phyloP scores from a whole-genome alignment of 1,140 invertebrate genomes.

The Apis laboriosa region DNA sequence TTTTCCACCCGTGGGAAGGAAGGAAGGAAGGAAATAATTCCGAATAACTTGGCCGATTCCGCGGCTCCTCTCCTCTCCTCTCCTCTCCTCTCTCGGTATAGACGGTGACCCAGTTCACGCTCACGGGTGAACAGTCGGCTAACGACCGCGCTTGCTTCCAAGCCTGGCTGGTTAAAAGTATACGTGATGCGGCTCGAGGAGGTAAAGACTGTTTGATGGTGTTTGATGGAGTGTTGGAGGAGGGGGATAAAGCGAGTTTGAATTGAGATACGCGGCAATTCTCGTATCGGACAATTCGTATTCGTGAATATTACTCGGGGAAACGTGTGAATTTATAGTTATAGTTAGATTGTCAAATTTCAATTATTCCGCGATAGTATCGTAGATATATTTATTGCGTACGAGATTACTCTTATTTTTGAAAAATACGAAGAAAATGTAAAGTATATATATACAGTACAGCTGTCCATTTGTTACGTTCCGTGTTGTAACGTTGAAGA shows the following conservation, averaged over 20 bases:
- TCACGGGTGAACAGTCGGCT: not conserved
- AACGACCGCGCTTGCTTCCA: not conserved
- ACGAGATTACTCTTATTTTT: not conserved
- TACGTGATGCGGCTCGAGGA: not conserved
- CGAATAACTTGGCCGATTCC: slow-evolving; percentile 35
- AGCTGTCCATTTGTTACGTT: slow-evolving; percentile 14
- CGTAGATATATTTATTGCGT: too few relatives aligned
- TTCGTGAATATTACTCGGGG: too few relatives aligned
- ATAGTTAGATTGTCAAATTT: too few relatives aligned
- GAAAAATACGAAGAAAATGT: not conserved
- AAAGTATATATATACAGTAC: slow-evolving; percentile 11
- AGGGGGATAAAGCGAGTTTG: not conserved
- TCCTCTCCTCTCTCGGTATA: too few relatives aligned
- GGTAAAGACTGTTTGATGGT: not conserved
- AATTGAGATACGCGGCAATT: not conserved
- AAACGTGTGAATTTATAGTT: too few relatives aligned
- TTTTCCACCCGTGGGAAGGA: not conserved
- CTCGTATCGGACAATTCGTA: too few relatives aligned
- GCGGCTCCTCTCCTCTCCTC: too few relatives aligned
- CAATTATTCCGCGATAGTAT: too few relatives aligned
- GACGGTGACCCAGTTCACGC: slow-evolving; percentile 21
- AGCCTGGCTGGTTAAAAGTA: not conserved
- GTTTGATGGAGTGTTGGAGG: not conserved
- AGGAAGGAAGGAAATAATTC: slow-evolving; percentile 16
- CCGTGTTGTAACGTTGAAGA: not conserved